phyloP scores from a whole-genome alignment of 2,113 vertebrate species.

The Pseudorectes ferrugineus region DNA sequence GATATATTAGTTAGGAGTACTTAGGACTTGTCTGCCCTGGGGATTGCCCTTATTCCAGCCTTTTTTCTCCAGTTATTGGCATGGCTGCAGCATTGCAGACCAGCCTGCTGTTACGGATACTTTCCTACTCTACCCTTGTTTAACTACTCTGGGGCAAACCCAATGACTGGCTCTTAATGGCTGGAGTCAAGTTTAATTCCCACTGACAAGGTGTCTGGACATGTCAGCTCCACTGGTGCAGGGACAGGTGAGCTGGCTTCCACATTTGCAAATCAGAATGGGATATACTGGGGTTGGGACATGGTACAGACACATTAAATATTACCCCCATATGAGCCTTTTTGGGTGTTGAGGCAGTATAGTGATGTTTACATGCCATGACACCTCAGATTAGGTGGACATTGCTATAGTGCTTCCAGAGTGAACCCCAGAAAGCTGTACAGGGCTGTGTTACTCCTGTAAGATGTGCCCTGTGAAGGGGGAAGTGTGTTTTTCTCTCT shows the following conservation, averaged over 20 bases:
- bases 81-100: not conserved
- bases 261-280: not conserved
- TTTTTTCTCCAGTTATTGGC: not conserved
- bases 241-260: constrained; percentile 5
- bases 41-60: constrained; percentile 8
- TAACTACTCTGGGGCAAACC: not conserved
- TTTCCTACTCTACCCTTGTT: not conserved
- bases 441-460: not conserved
- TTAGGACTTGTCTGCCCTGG: not conserved
- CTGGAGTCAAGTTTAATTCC: constrained; percentile 44
- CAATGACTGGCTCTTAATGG: not conserved
- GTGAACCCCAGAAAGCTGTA: not conserved
- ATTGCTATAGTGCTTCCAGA: not conserved
- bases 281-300: not conserved
- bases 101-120: not conserved
- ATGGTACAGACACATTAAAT: not conserved
- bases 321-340: not conserved
- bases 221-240: not conserved
- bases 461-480: not conserved
- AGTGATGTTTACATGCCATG: not conserved
- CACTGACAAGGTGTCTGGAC: not conserved
- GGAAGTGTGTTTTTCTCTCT: not conserved
- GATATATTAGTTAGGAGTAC: not conserved
- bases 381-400: not conserved
- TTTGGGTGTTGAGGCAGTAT: not conserved